These are phyloP conservation scores for Corydoras sp. DNA, from an alignment of 2,113 vertebrate genomes.

Conservation along the genomic window DNA sequence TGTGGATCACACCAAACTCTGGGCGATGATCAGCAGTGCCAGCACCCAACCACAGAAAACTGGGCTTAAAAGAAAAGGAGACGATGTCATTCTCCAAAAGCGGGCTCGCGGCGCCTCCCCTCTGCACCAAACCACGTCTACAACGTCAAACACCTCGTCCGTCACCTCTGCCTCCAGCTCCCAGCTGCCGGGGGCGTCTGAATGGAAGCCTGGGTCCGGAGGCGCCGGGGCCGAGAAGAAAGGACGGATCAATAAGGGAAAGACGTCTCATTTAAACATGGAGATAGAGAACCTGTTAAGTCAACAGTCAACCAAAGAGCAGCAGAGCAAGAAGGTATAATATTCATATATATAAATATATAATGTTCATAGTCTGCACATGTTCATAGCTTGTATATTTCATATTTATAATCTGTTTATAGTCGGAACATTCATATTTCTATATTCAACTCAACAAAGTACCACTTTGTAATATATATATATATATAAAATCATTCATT, in stretches of 20 bases:
- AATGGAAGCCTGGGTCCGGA: constrained; percentile 57
- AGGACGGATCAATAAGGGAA: constrained; percentile 66
- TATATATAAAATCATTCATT: too few species aligned
- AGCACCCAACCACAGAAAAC: constrained; percentile 53
- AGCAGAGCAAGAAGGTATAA: constrained; percentile 87
- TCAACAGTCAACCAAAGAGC: constrained; percentile 90
- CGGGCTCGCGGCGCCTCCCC: constrained; percentile 54
- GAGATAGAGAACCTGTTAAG: constrained; percentile 87
- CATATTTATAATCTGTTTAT: too few species aligned
- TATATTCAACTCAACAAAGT: too few species aligned
- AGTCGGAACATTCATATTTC: too few species aligned
- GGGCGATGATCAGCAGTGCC: constrained; percentile 79
- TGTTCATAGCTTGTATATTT: not conserved
- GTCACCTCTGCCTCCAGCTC: constrained; percentile 53
- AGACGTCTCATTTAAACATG: constrained; percentile 82
- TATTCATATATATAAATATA: not conserved
- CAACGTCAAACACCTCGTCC: constrained; percentile 53
- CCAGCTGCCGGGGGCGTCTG: constrained; percentile 54
- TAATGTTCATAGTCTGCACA: too few species aligned
- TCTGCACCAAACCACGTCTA: constrained; percentile 49
- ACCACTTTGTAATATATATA: too few species aligned
- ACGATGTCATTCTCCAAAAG: constrained; percentile 56
- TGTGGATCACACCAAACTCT: constrained; percentile 87
- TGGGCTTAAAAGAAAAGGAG: constrained; percentile 67
- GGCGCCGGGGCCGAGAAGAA: constrained; percentile 70